Evolutionary conservation across 1,140 invertebrate species (phyloP).

Genomic region (Brachystomella parvula): DNA sequence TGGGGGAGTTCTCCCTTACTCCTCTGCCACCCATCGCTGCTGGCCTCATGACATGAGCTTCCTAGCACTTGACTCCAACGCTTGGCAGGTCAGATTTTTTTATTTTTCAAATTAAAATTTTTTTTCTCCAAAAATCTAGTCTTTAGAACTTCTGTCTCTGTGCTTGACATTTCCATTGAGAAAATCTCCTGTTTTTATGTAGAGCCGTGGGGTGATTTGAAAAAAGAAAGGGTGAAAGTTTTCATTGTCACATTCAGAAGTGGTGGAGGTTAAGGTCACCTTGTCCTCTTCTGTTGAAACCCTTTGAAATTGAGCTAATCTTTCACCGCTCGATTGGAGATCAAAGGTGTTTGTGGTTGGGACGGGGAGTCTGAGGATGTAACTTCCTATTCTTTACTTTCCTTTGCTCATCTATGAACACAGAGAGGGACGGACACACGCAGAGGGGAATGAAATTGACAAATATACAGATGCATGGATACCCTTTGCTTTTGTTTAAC

Average conservation of each 20-base stretch:
- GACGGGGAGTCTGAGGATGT: not conserved
- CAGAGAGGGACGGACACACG: not conserved
- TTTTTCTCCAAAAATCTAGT: no score
- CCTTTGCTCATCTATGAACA: conserved; percentile 15
- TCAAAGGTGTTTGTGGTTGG: conserved; percentile 6
- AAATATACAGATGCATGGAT: no score
- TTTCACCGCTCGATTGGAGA: not conserved
- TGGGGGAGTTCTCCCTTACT: conserved; percentile 32
- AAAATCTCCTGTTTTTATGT: no score
- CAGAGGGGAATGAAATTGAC: not conserved
- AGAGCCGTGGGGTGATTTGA: no score
- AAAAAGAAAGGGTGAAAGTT: not conserved
- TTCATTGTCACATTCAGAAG: not conserved
- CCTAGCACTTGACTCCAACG: conserved; percentile 34
- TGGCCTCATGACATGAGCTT: conserved; percentile 38
- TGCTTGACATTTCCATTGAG: no score
- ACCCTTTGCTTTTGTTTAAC: no score
- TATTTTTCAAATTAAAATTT: no score
- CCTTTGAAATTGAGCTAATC: not conserved
- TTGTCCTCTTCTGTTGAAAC: not conserved
- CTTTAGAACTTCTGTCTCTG: no score
- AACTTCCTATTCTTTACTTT: not conserved
- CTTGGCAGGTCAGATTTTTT: conserved; percentile 32
- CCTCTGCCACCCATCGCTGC: conserved; percentile 32
- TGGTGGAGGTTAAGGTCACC: not conserved